phyloP scores from a whole-genome alignment of 2,888 invertebrate species.

The Aethes cnicana region DNA sequence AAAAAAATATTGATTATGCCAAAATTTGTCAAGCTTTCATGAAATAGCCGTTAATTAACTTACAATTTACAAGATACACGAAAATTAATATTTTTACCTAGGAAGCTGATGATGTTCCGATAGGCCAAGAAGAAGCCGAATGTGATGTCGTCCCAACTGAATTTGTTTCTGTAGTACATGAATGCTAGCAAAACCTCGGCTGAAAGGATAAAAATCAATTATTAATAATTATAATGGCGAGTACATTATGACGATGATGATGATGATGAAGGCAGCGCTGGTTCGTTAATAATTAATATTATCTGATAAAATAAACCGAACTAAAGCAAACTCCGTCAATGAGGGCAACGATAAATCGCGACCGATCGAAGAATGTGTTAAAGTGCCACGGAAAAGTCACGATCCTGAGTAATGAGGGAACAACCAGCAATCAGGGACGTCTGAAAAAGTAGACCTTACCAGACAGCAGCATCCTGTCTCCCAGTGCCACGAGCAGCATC shows the following conservation, averaged over 20 bases:
- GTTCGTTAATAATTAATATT: too few species aligned
- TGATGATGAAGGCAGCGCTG: too few species aligned
- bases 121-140: slow-evolving; percentile 74
- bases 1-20: too few species aligned
- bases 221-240: slow-evolving; percentile 9
- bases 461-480: slow-evolving; percentile 67
- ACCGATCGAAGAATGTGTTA: not conserved
- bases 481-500: slow-evolving; percentile 83
- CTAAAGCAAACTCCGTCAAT: too few species aligned
- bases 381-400: not conserved
- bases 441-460: slow-evolving; percentile 44
- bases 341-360: too few species aligned
- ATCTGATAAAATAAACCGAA: too few species aligned
- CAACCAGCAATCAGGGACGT: not conserved
- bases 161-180: slow-evolving; percentile 75
- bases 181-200: slow-evolving; percentile 72
- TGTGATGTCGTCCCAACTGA: slow-evolving; percentile 72
- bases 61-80: too few species aligned
- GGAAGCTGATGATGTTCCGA: slow-evolving; percentile 68
- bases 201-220: slow-evolving; percentile 44
- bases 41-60: too few species aligned
- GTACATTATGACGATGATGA: too few species aligned
- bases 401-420: not conserved
- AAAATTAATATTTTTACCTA: slow-evolving; percentile 48
- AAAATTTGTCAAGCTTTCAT: too few species aligned